Evolutionary conservation across 2,888 invertebrate genomes (phyloP), one percentile per base, ranked within the genome.

Genomic region (Cantharis rustica): DNA sequence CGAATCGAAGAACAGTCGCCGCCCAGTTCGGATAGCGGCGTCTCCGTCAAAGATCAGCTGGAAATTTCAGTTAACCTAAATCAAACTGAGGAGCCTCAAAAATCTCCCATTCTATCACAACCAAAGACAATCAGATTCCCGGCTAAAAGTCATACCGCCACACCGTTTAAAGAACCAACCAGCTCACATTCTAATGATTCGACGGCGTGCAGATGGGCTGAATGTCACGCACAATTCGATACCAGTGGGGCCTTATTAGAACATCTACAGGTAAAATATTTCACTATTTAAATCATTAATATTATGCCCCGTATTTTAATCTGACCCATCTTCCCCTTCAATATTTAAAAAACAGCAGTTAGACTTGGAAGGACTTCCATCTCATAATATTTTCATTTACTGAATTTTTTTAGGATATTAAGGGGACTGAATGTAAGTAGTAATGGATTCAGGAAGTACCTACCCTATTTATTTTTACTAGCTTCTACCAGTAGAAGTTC

Each of bases 121-220:
- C 95, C 95, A 47, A 95, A 95, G 87, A 95, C 94, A 76, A 93
- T 96, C 82, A 90, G 95, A 84, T 95, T 95, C 87, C 95, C 95
- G 0, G 94, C 92, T 11, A 90, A 89, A 83, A 89, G 87, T 80
- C 86, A 87, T 31, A 82, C 82, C 15, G 84, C 85, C 63, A 84
- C 88, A 15, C 83, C 85, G 31, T 82, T 82, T 84, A 87, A 78
- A 81, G 86, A 81, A 85, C 82, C 80, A 79, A 84, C 81, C 85
- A 88, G 77, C 82, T 86, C 83, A 82, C 87, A 83, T 77, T 84
- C 79, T 82, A 86, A 79, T 20, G 87, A 87, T 71, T 81, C 83
- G 66, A 85, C 86, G 64, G 89, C 92, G 76, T 96, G 96, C 86
- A 91, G 93, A 81, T 96, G 96, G 96, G 92, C 93, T 86, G 93